Percentiles rank a stretch among this genome's conserved stretches.
phyloP scores from a whole-genome alignment of 2,113 vertebrate genomes.

The Malaclemys terrapin region DNA sequence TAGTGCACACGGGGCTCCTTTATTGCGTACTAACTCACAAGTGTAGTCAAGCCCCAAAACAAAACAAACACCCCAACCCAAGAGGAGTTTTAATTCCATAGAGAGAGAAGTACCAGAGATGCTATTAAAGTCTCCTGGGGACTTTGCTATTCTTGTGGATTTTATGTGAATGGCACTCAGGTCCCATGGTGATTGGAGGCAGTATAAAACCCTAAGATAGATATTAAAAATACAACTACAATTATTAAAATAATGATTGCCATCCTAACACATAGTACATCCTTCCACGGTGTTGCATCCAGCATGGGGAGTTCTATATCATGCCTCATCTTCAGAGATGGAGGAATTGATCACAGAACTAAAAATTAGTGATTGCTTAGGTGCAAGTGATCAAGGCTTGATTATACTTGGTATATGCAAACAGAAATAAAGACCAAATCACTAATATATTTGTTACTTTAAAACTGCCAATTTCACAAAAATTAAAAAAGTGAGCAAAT shows the following conservation, averaged over 20 bases:
- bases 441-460: not conserved
- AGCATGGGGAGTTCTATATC: slow-evolving; percentile 37
- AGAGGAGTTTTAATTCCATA: not conserved
- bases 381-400: slow-evolving; percentile 10
- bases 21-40: no score
- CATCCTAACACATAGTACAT: slow-evolving; percentile 3
- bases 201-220: not conserved
- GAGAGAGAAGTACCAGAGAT: not conserved
- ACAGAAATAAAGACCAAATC: not conserved
- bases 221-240: not conserved
- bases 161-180: not conserved
- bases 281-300: slow-evolving; percentile 25
- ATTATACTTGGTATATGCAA: slow-evolving; percentile 6
- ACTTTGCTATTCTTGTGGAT: not conserved
- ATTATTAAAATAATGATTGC: not conserved
- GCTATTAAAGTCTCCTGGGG: not conserved
- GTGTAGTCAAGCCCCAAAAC: not conserved
- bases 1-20: no score
- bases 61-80: not conserved
- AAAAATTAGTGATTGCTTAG: not conserved
- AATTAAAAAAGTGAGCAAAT: not conserved
- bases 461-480: not conserved
- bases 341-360: slow-evolving; percentile 10
- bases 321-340: not conserved
- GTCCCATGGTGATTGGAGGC: not conserved